These are phyloP conservation scores for Bubalus kerabau DNA, from an alignment of 2,113 vertebrate species.

Conservation along the genomic window DNA sequence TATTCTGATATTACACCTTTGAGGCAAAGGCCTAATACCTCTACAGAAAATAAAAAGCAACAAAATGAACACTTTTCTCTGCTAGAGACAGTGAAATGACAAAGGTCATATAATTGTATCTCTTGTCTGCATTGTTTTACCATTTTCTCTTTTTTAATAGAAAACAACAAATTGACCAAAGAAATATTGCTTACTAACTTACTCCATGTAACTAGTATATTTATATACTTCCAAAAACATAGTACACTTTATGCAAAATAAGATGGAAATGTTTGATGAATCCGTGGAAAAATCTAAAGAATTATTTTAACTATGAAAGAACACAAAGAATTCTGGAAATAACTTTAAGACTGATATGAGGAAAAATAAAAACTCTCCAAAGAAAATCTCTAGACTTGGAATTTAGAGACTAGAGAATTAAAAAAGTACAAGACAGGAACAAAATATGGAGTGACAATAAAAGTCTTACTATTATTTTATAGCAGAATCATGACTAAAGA, in stretches of 20 bases:
- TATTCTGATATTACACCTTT: conserved; percentile 73
- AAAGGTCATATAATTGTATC: conserved; percentile 47
- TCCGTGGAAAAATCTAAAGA: not conserved
- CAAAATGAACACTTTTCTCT: conserved; percentile 52
- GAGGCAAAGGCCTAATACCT: conserved; percentile 77
- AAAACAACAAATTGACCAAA: conserved; percentile 39
- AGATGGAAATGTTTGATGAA: conserved; percentile 26
- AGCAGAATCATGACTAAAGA: not conserved
- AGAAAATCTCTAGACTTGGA: not conserved
- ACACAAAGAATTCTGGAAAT: not conserved
- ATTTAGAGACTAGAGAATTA: not conserved
- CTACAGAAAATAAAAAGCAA: conserved; percentile 73
- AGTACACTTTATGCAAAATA: not conserved
- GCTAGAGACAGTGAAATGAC: conserved; percentile 31
- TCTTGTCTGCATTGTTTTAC: not conserved
- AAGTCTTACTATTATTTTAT: not conserved
- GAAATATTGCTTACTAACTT: not conserved
- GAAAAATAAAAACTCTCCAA: not conserved
- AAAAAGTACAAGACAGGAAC: not conserved
- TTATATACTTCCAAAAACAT: not conserved
- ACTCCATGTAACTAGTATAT: not conserved
- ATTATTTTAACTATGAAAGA: not conserved
- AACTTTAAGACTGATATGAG: not conserved
- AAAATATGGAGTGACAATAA: not conserved
- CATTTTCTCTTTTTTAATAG: conserved; percentile 17